Percentiles rank a stretch among this genome's conserved stretches.
phyloP scores from a whole-genome alignment of 64 coral and sea anemone genomes.

The Montipora cactus region DNA sequence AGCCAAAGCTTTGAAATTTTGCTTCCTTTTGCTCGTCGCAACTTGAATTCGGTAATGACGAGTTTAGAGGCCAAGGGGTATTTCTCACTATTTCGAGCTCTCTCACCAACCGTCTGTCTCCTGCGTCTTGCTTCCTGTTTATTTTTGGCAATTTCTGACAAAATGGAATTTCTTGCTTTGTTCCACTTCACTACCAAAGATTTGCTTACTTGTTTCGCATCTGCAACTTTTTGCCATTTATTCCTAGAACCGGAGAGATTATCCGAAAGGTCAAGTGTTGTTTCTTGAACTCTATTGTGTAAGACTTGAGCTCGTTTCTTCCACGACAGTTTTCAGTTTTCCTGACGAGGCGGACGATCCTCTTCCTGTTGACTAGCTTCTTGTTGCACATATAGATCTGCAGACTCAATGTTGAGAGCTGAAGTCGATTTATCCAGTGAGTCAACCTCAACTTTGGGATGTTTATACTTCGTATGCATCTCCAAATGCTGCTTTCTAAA shows the following conservation, averaged over 20 bases:
- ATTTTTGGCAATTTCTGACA: conserved; percentile 46
- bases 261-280: conserved; percentile 12
- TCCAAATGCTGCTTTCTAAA: conserved; percentile 77
- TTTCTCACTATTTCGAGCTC: conserved; percentile 46
- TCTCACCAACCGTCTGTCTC: conserved; percentile 34
- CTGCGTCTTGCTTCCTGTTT: conserved; percentile 66
- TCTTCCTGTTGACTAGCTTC: conserved; percentile 42
- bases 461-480: conserved; percentile 73
- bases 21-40: neutral
- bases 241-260: conserved; percentile 8
- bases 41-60: neutral
- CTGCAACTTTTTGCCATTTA: conserved; percentile 61
- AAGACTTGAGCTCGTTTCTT: conserved; percentile 20
- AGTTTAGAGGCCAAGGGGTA: neutral
- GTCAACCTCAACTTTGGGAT: conserved; percentile 66
- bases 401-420: conserved; percentile 47
- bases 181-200: conserved; percentile 1
- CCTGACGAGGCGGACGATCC: conserved; percentile 37
- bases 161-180: conserved; percentile 29
- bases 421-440: conserved; percentile 64
- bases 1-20: neutral
- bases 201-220: too few species aligned
- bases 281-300: neutral
- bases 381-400: conserved; percentile 57
- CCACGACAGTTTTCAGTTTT: conserved; percentile 53